These are phyloP conservation scores for Gracilinanus agilis DNA, from an alignment of 2,113 vertebrate species.

Conservation along the genomic window DNA sequence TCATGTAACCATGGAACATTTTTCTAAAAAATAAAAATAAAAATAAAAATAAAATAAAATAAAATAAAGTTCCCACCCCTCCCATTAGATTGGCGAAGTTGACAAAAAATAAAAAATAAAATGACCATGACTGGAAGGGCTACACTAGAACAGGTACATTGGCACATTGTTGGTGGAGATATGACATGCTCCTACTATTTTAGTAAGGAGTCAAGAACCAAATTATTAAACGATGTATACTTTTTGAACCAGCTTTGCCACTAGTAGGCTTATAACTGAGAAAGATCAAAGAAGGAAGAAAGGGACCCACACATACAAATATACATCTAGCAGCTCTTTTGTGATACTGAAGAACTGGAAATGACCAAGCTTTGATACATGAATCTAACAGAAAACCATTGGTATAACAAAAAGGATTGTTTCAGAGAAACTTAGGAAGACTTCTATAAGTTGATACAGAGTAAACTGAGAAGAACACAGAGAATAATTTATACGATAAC, in stretches of 20 bases:
- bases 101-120: not conserved
- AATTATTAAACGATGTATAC: not conserved
- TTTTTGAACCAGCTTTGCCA: not conserved
- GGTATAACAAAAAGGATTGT: no score
- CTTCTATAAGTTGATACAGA: no score
- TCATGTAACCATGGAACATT: no score
- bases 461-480: no score
- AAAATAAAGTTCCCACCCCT: not conserved
- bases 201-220: not conserved
- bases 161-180: no score
- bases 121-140: not conserved
- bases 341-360: not conserved
- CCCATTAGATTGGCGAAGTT: not conserved
- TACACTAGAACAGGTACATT: not conserved
- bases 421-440: no score
- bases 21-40: conserved; percentile 1
- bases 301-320: not conserved
- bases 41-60: not conserved
- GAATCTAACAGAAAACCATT: not conserved
- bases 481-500: no score
- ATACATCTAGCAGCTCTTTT: not conserved
- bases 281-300: not conserved
- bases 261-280: not conserved
- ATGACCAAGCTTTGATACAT: not conserved
- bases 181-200: not conserved